These are phyloP conservation scores for Pseudococcus longispinus DNA, from an alignment of 2,888 invertebrate species.

Conservation along the genomic window DNA sequence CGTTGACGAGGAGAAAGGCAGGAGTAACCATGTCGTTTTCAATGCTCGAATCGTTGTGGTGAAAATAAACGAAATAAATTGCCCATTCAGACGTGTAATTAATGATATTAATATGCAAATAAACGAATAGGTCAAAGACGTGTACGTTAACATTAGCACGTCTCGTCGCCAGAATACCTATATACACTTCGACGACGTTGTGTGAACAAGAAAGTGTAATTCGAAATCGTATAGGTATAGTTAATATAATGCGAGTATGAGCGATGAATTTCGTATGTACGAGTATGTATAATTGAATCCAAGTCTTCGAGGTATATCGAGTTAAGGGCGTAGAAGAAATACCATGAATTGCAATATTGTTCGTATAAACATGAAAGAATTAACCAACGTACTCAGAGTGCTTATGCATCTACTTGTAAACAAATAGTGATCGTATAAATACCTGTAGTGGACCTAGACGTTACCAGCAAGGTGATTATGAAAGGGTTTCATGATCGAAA, in stretches of 20 bases:
- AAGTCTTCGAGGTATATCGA: not conserved
- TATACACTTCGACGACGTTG: not conserved
- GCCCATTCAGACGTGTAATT: slow-evolving; percentile 29
- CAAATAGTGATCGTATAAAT: too few relatives aligned
- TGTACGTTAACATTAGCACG: slow-evolving; percentile 10
- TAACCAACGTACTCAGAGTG: not conserved
- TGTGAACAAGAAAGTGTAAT: slow-evolving; percentile 13
- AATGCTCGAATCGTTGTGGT: slow-evolving; percentile 7
- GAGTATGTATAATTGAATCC: not conserved
- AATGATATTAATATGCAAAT: slow-evolving; percentile 34
- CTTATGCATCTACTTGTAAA: too few relatives aligned
- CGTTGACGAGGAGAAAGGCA: not conserved
- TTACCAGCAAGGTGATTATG: too few relatives aligned
- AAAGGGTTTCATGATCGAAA: too few relatives aligned
- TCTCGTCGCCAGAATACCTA: not conserved
- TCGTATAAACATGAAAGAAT: not conserved
- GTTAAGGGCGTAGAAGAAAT: not conserved
- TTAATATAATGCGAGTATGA: not conserved
- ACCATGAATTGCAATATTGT: not conserved
- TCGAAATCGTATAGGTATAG: not conserved
- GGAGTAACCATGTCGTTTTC: not conserved
- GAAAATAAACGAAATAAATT: slow-evolving; percentile 34
- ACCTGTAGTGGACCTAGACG: too few relatives aligned
- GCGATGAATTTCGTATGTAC: not conserved
- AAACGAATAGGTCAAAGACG: slow-evolving; percentile 24